Evolutionary conservation across 2,797 vertebrate species (phyloP), one percentile per base, ranked within the genome.

Genomic region (Intellagama lesueurii): DNA sequence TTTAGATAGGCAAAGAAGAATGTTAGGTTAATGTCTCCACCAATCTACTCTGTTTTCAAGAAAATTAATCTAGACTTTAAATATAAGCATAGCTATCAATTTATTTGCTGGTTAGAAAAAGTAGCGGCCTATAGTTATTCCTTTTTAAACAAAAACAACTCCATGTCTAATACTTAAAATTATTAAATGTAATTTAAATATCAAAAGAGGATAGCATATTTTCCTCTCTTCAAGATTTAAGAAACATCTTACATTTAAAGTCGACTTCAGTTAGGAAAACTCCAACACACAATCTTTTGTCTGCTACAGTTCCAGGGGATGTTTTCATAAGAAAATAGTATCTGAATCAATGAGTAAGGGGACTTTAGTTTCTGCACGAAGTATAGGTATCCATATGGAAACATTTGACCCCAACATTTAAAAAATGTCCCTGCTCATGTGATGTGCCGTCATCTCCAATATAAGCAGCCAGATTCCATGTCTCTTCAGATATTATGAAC

Each of bases 261-360:
- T 0, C 75, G 77, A 83, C 52, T n/a, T 52, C n/a, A 0, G 26
- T n/a, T 49, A 88, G 81, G 30, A 89, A 86, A 91, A 93, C 28
- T 0, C 5, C 72, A 64, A 49, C 35, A 28, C 83, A 69, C 26
- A 76, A 12, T 56, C 1, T 80, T 88, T 72, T 83, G 30, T 44
- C 47, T 89, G 0, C 28, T 81, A 1, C 0, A 5, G 1, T 17
- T 49, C 76, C 30, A 35, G 24, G 84, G 11, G 1, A 40, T 44
- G 44, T 86, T 88, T 88, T 88, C 56, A 79, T 83, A 72, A 86
- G 32, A 73, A 86, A 79, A 86, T 73, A 83, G 64, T 73, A 83
- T 73, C 14, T 72, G 80, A 83, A 86, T 44, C 66, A 88, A 79
- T 83, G 44, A 72, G 80, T 52, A 64, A 11, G 73, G 83, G 73